A percentile compares a stretch with the other conserved stretches of the same genome.
phyloP scores from a whole-genome alignment of 2,797 vertebrate genomes.

The Okamejei kenojei region DNA sequence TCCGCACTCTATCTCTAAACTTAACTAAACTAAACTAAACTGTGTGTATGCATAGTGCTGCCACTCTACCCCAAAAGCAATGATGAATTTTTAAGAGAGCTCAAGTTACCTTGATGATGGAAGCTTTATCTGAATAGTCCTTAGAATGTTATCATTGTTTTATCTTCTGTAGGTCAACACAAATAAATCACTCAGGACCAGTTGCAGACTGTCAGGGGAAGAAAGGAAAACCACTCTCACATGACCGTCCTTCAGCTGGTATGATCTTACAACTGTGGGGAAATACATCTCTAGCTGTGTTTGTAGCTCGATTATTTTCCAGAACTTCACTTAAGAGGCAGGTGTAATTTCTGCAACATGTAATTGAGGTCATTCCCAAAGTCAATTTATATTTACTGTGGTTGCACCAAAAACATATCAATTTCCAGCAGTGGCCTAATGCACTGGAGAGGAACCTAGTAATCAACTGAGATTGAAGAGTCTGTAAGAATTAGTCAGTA shows the following conservation, averaged over 20 bases:
- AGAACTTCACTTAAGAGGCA: constrained; percentile 14
- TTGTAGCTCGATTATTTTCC: neutral
- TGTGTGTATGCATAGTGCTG: neutral
- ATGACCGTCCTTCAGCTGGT: neutral
- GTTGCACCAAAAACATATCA: neutral
- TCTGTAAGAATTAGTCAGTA: neutral
- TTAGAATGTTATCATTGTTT: constrained; percentile 31
- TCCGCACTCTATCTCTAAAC: too few species aligned
- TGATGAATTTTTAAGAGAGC: neutral
- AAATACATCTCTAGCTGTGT: neutral
- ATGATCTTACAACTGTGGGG: neutral
- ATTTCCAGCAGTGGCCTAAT: neutral
- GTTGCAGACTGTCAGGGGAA: constrained; percentile 35
- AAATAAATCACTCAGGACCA: constrained; percentile 37
- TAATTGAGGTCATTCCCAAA: neutral
- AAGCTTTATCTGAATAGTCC: neutral
- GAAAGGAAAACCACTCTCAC: neutral
- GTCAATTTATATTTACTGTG: neutral
- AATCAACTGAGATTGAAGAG: neutral
- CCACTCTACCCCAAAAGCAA: neutral
- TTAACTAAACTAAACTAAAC: too few species aligned
- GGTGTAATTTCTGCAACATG: neutral
- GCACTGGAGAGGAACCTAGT: neutral
- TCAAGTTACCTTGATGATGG: neutral
- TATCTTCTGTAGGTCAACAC: constrained; percentile 41